Evolutionary conservation across 2,797 vertebrate genomes (phyloP).

Genomic region (Hypotaenidia okinawae): DNA sequence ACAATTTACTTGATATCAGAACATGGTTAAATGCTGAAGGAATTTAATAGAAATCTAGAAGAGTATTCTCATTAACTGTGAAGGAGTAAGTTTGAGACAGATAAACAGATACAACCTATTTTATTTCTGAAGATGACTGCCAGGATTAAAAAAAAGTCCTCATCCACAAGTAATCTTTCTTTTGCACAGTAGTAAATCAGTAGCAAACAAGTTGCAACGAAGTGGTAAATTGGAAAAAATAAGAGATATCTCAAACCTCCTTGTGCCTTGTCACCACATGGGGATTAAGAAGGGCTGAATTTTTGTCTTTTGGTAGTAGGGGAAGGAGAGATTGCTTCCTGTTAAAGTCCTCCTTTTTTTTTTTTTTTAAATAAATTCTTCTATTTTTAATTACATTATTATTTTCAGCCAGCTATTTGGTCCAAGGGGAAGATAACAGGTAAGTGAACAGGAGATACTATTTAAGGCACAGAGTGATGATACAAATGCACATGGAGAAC

Average conservation of each 20-base stretch:
- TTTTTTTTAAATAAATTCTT: background rate
- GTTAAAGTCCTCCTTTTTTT: background rate
- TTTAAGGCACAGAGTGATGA: background rate
- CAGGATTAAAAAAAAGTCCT: background rate
- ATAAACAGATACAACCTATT: background rate
- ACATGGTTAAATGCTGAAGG: conserved; percentile 11
- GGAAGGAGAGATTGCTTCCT: background rate
- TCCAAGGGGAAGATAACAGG: background rate
- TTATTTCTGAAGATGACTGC: background rate
- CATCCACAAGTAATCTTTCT: background rate
- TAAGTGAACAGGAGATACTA: background rate
- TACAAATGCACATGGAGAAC: background rate
- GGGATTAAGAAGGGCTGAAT: background rate
- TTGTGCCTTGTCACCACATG: background rate
- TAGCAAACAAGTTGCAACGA: background rate
- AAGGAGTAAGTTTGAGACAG: background rate
- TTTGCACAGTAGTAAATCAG: background rate
- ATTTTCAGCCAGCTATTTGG: background rate
- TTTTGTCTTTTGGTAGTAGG: background rate
- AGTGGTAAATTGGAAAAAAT: background rate
- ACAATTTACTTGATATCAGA: background rate
- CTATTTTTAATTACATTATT: background rate
- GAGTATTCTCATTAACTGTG: conserved; percentile 14
- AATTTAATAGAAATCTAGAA: conserved; percentile 13
- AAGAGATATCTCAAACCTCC: background rate